These are phyloP conservation scores for Macrocentrus cingulum DNA, from an alignment of 1,140 invertebrate genomes.

Conservation along the genomic window DNA sequence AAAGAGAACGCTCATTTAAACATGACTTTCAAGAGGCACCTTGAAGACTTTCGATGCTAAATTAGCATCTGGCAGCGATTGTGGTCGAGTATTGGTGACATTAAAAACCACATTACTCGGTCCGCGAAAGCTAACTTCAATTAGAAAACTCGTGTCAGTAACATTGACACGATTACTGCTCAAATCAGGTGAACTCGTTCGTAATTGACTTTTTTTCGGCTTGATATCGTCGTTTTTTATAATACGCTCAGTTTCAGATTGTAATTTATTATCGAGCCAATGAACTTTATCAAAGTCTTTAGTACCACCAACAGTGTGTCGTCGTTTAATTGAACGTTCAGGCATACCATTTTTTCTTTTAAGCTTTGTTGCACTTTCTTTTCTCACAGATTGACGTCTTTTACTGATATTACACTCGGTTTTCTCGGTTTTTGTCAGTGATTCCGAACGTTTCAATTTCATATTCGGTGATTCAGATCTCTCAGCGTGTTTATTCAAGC, in stretches of 20 bases:
- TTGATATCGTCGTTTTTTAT: constrained; percentile 56
- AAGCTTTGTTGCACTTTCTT: constrained; percentile 64
- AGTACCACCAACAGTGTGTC: constrained; percentile 90
- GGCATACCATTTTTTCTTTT: constrained; percentile 76
- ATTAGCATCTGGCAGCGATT: constrained; percentile 61
- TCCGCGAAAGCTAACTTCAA: constrained; percentile 61
- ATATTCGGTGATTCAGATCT: constrained; percentile 46
- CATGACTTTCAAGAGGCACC: constrained; percentile 64
- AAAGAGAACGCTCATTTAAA: constrained; percentile 38
- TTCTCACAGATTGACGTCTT: constrained; percentile 63
- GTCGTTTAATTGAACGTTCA: constrained; percentile 76
- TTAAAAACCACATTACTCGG: constrained; percentile 62
- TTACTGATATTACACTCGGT: constrained; percentile 78
- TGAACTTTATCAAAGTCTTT: constrained; percentile 77
- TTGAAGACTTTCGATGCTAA: constrained; percentile 59
- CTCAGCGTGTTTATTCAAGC: constrained; percentile 61
- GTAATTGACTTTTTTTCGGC: constrained; percentile 57
- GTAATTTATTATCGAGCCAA: constrained; percentile 62
- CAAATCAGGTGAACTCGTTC: constrained; percentile 67
- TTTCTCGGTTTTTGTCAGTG: constrained; percentile 78
- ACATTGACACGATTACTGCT: constrained; percentile 56
- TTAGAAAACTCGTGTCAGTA: constrained; percentile 55
- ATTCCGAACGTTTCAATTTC: constrained; percentile 66
- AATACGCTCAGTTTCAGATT: constrained; percentile 58
- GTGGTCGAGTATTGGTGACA: constrained; percentile 59